Conservation (phyloP, 2,888 invertebrate genomes). For the Danaus chrysippus region DNA sequence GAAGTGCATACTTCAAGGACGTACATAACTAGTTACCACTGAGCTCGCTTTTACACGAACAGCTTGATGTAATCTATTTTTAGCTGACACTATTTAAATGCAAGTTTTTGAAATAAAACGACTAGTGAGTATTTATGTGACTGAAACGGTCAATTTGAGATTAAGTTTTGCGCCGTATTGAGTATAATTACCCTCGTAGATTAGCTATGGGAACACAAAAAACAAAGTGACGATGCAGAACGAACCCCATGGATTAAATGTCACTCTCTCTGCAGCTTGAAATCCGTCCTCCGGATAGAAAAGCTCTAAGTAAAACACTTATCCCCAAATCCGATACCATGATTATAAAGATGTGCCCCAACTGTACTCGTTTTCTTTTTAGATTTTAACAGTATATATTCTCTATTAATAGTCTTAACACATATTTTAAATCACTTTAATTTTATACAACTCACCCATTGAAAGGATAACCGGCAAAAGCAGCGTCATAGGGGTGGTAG, state of each 20-base stretch:
- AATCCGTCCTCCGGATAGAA: neutral
- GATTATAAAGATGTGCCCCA: neutral
- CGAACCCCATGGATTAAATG: neutral
- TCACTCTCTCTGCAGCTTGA: neutral
- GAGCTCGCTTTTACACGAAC: neutral
- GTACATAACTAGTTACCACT: neutral
- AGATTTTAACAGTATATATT: neutral
- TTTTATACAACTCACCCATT: conserved; percentile 87
- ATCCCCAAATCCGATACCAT: neutral
- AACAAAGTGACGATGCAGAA: neutral
- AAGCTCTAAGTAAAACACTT: neutral
- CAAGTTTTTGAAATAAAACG: too few species aligned
- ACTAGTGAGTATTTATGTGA: too few species aligned
- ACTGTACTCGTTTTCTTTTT: neutral
- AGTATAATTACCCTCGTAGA: neutral
- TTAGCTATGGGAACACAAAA: neutral
- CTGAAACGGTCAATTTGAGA: neutral
- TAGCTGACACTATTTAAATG: neutral
- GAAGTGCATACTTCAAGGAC: conserved; percentile 3
- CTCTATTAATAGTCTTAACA: neutral
- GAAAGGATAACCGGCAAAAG: conserved; percentile 95
- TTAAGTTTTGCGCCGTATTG: neutral
- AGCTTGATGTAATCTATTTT: neutral
- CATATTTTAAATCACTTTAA: neutral
- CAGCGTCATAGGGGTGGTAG: conserved; percentile 96